These are phyloP conservation scores for Dinothrombium tinctorium DNA, from an alignment of 1,140 invertebrate species.

Conservation along the genomic window DNA sequence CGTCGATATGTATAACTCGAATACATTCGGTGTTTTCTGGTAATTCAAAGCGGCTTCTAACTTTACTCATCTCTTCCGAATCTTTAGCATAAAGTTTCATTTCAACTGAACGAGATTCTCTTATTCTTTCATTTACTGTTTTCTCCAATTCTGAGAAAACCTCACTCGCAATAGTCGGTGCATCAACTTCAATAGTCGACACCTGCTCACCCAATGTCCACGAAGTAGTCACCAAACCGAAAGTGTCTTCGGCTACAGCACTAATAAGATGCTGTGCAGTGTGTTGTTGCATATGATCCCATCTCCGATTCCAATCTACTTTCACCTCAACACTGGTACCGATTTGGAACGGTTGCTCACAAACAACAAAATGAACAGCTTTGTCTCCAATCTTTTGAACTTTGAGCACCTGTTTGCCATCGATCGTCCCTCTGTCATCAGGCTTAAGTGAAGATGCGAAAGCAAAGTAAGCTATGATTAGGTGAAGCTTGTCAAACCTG, in stretches of 20 bases:
- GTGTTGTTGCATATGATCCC: constrained; percentile 78
- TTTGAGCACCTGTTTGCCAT: constrained; percentile 35
- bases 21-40: no score
- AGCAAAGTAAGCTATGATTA: constrained; percentile 4
- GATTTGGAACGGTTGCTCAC: constrained; percentile 27
- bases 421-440: constrained; percentile 42
- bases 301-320: constrained; percentile 46
- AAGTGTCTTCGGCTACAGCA: constrained; percentile 43
- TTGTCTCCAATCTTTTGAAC: constrained; percentile 36
- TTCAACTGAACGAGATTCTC: no score
- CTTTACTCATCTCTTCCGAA: no score
- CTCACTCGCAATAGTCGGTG: constrained; percentile 15
- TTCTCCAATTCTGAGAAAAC: neutral
- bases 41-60: no score
- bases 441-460: constrained; percentile 34
- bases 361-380: constrained; percentile 41
- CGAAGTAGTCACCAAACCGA: constrained; percentile 39
- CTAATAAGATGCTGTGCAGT: constrained; percentile 59
- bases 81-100: no score
- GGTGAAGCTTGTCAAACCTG: constrained; percentile 29
- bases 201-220: constrained; percentile 50
- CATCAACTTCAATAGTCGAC: constrained; percentile 33
- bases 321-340: constrained; percentile 33
- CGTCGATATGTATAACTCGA: no score
- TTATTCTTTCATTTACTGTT: constrained; percentile 17